These are phyloP conservation scores for Anneissia japonica DNA, from an alignment of 35 echinoderm and acorn worm genomes.

Conservation along the genomic window DNA sequence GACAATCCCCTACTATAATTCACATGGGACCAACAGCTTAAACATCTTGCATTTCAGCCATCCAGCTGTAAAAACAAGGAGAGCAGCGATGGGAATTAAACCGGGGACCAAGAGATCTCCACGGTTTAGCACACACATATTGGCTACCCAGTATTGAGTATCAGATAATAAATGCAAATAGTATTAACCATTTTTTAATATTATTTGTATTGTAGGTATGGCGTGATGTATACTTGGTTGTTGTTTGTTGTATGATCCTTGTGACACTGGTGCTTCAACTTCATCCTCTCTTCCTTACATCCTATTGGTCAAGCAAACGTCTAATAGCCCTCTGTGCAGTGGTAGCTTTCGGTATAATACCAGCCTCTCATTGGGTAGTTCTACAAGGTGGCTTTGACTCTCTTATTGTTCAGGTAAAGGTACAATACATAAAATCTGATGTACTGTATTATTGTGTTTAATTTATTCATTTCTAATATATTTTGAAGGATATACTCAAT, in stretches of 20 bases:
- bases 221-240: constrained; percentile 56
- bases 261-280: constrained; percentile 64
- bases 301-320: constrained; percentile 55
- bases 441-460: background rate
- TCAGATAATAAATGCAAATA: background rate
- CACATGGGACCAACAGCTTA: too few species aligned
- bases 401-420: constrained; percentile 66
- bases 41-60: background rate
- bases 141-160: background rate
- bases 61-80: background rate
- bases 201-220: constrained; percentile 46
- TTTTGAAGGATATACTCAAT: background rate
- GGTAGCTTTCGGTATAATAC: constrained; percentile 83
- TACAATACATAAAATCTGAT: background rate
- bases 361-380: constrained; percentile 75
- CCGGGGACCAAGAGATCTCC: background rate
- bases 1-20: too few species aligned
- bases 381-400: constrained; percentile 69
- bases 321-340: constrained; percentile 50
- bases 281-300: constrained; percentile 61
- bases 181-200: background rate
- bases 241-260: constrained; percentile 56
- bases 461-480: background rate
- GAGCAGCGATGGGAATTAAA: too few species aligned
- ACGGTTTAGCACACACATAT: background rate